A percentile compares a stretch with the other conserved stretches of the same genome.
phyloP scores from a whole-genome alignment of 2,797 vertebrate genomes.

The Cynodonichthys magdalenae region DNA sequence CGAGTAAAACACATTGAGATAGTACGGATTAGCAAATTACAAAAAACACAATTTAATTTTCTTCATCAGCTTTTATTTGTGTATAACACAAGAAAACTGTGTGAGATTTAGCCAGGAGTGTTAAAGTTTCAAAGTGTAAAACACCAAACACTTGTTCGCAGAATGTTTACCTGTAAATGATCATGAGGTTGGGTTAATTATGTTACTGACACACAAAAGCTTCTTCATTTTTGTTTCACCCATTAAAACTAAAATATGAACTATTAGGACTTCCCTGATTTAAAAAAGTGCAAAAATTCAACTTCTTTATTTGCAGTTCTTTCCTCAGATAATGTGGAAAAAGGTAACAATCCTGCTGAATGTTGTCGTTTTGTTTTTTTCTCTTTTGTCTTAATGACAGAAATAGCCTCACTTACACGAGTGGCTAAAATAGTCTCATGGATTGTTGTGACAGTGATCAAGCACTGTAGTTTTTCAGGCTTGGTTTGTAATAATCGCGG shows the following conservation, averaged over 20 bases:
- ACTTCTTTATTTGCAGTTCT: neutral
- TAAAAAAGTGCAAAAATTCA: neutral
- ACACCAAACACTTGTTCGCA: neutral
- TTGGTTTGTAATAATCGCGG: conserved; percentile 3
- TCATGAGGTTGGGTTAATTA: neutral
- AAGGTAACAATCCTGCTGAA: neutral
- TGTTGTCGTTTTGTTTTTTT: neutral
- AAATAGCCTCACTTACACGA: neutral
- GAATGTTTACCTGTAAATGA: neutral
- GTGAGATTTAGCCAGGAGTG: too few species aligned
- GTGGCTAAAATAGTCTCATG: neutral
- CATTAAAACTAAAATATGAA: too few species aligned
- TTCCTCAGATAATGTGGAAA: neutral
- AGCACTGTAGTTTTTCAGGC: conserved; percentile 2
- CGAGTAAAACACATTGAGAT: neutral
- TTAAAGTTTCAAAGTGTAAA: too few species aligned
- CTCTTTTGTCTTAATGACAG: neutral
- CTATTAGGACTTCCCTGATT: neutral
- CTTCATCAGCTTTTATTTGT: neutral
- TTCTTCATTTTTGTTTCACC: too few species aligned
- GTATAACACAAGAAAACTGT: neutral
- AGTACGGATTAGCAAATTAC: neutral
- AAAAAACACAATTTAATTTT: neutral
- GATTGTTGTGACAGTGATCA: conserved; percentile 2
- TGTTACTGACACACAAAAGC: neutral